These are phyloP conservation scores for Lithophane socia DNA, from an alignment of 2,888 invertebrate species.

Conservation along the genomic window DNA sequence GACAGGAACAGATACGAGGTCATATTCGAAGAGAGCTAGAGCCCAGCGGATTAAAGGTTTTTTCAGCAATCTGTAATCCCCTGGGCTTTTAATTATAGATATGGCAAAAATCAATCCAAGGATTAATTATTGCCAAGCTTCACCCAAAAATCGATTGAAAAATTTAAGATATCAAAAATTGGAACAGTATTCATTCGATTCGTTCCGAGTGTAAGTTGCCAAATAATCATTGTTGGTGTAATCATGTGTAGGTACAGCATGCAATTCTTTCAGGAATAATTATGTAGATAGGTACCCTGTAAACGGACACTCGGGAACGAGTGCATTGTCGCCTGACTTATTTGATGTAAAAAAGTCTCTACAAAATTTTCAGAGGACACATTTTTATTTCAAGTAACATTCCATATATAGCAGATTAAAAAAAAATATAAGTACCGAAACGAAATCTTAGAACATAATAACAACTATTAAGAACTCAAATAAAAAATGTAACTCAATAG, in stretches of 20 bases:
- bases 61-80: background rate
- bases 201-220: background rate
- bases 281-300: background rate
- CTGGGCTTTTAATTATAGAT: background rate
- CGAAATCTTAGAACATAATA: slow-evolving; percentile 34
- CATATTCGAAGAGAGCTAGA: background rate
- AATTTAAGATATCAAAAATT: background rate
- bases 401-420: slow-evolving; percentile 10
- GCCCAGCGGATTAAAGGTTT: background rate
- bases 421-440: background rate
- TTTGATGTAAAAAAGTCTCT: background rate
- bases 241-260: background rate
- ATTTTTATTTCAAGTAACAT: background rate
- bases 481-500: slow-evolving; percentile 47
- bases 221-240: background rate
- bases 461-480: slow-evolving; percentile 48
- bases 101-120: background rate
- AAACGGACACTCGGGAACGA: too few relatives aligned
- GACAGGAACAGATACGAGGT: background rate
- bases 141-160: background rate
- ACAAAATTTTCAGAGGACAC: background rate
- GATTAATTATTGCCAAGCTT: background rate
- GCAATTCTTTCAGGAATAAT: background rate
- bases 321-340: background rate
- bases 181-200: background rate